Conservation (phyloP, 2,888 invertebrate species). For the Torymus texanus region DNA sequence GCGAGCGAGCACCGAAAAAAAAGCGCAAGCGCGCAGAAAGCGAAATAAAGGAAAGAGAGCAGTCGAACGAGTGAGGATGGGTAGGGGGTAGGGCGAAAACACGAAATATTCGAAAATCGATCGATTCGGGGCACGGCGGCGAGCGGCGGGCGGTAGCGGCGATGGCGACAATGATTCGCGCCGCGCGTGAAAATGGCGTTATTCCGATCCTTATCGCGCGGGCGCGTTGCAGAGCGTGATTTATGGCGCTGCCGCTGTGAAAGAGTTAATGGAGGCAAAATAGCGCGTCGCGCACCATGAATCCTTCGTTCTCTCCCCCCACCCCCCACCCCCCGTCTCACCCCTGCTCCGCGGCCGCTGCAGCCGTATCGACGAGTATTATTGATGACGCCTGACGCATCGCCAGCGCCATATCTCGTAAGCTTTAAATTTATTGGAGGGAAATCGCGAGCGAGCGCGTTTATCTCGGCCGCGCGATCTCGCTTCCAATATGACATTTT, state of each 20-base stretch:
- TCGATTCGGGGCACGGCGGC: neutral
- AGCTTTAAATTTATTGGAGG: slow-evolving; percentile 54
- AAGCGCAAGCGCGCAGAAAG: slow-evolving; percentile 1
- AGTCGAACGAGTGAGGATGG: neutral
- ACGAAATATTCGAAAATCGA: slow-evolving; percentile 42
- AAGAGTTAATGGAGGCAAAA: slow-evolving; percentile 70
- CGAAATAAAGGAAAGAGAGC: slow-evolving; percentile 12
- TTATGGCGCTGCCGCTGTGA: slow-evolving; percentile 61
- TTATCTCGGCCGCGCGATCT: slow-evolving; percentile 26
- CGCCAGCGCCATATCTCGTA: slow-evolving; percentile 44
- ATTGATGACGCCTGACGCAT: slow-evolving; percentile 62
- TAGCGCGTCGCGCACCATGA: slow-evolving; percentile 64
- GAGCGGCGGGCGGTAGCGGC: neutral
- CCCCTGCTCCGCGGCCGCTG: neutral
- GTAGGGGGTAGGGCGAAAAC: slow-evolving; percentile 6
- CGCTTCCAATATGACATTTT: slow-evolving; percentile 34
- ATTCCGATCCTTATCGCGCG: slow-evolving; percentile 60
- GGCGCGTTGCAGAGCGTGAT: slow-evolving; percentile 57
- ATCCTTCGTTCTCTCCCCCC: slow-evolving; percentile 57
- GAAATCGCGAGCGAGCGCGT: slow-evolving; percentile 35
- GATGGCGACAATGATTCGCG: slow-evolving; percentile 57
- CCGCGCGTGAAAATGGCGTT: slow-evolving; percentile 62
- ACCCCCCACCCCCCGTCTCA: neutral
- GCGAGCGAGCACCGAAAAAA: neutral
- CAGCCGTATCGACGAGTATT: slow-evolving; percentile 61